Percentiles rank a stretch among this genome's conserved stretches.
Evolutionary conservation across 2,888 invertebrate species (phyloP).

Genomic region (Zhengitettix transpicula): DNA sequence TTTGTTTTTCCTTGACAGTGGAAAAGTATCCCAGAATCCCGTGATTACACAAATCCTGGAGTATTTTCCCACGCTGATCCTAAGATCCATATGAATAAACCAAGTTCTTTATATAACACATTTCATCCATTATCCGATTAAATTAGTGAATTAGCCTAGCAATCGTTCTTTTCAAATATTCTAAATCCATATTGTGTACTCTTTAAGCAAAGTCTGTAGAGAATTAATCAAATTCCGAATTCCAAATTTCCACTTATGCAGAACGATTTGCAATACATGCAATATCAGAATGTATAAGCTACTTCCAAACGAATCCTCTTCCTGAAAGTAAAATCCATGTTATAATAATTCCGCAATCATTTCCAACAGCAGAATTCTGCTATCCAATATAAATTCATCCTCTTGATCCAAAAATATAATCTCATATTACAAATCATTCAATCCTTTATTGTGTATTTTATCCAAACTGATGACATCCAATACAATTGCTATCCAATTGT

Average conservation of each 20-base stretch:
- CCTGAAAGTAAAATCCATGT: not conserved
- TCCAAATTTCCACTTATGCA: too few species aligned
- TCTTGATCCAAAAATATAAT: slow-evolving; percentile 3
- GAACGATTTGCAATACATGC: too few species aligned
- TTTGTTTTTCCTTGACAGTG: not conserved
- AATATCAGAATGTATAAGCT: not conserved
- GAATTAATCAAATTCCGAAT: not conserved
- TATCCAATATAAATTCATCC: slow-evolving; percentile 1
- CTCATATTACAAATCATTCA: not conserved
- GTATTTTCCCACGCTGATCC: not conserved
- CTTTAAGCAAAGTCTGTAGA: not conserved
- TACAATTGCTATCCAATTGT: slow-evolving; percentile 12
- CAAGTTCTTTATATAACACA: too few species aligned
- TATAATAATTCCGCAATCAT: too few species aligned
- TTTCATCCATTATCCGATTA: too few species aligned
- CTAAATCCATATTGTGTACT: not conserved
- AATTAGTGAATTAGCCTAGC: too few species aligned
- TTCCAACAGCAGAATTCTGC: too few species aligned
- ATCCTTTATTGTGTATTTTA: slow-evolving; percentile 5
- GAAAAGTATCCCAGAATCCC: not conserved
- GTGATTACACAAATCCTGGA: not conserved
- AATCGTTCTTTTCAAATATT: not conserved
- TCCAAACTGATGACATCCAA: slow-evolving; percentile 10
- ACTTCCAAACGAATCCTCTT: slow-evolving; percentile 2
- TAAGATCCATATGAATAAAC: not conserved